These are phyloP conservation scores for Atethmia centrago DNA, from an alignment of 2,888 invertebrate genomes.

Conservation along the genomic window DNA sequence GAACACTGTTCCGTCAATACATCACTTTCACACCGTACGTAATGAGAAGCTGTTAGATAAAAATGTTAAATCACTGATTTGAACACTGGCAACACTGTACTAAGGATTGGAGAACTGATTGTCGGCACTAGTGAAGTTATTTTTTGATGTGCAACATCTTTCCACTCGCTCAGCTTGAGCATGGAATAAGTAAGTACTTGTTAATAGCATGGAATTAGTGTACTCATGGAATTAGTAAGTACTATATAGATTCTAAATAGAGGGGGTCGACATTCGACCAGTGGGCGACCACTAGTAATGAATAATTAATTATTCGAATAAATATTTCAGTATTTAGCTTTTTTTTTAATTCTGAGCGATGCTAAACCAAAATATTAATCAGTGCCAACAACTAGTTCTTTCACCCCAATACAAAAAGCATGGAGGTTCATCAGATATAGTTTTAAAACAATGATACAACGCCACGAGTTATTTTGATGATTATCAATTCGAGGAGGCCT, in stretches of 20 bases:
- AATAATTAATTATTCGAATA: no score
- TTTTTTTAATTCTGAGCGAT: no score
- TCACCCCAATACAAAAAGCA: conserved; percentile 47
- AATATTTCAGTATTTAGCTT: no score
- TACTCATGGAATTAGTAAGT: no score
- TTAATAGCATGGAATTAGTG: no score
- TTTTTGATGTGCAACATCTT: no score
- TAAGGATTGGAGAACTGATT: conserved; percentile 33
- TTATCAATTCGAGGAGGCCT: conserved; percentile 66
- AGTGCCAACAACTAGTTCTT: conserved; percentile 62
- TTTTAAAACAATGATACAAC: conserved; percentile 63
- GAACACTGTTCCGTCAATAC: conserved; percentile 61
- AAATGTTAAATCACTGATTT: conserved; percentile 58
- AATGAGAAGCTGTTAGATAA: conserved; percentile 64
- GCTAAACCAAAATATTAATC: conserved; percentile 31
- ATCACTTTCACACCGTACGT: conserved; percentile 69
- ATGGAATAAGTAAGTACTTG: no score
- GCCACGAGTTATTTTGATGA: conserved; percentile 62
- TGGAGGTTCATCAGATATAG: conserved; percentile 28
- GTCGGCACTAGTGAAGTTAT: conserved; percentile 28
- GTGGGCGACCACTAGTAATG: no score
- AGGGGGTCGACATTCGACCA: no score
- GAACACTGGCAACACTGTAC: conserved; percentile 30
- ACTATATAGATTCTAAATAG: no score
- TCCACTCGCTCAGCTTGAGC: no score